phyloP scores from a whole-genome alignment of 2,113 vertebrate species.

The Aramus guarauna region DNA sequence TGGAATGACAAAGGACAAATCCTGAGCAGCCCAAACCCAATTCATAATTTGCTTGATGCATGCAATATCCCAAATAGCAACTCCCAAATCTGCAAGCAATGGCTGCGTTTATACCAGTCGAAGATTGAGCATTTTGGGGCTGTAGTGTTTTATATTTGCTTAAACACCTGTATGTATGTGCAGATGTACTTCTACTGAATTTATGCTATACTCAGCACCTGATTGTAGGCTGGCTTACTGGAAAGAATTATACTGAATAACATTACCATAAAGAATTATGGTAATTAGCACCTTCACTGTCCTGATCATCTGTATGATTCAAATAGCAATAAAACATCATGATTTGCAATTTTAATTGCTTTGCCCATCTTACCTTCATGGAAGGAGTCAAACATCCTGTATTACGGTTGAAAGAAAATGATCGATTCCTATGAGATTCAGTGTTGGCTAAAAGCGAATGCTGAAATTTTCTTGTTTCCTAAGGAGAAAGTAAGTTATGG shows the following conservation, averaged over 20 bases:
- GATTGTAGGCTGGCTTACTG: neutral
- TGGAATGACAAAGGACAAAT: neutral
- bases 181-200: neutral
- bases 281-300: neutral
- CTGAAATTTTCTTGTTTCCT: constrained; percentile 90
- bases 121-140: neutral
- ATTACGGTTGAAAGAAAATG: constrained; percentile 84
- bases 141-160: neutral
- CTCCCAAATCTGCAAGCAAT: neutral
- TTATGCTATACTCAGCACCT: neutral
- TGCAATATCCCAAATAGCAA: neutral
- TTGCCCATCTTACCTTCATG: constrained; percentile 81
- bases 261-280: neutral
- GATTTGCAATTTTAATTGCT: neutral
- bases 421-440: constrained; percentile 80
- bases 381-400: constrained; percentile 83
- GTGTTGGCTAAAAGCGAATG: constrained; percentile 74
- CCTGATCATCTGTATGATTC: neutral
- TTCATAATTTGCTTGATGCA: neutral
- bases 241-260: neutral
- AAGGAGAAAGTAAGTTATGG: constrained; percentile 24
- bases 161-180: neutral
- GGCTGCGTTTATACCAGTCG: neutral
- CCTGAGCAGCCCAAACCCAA: neutral
- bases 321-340: neutral